Conservation (phyloP, 2,113 vertebrate species). For the Megaceryle maxima region DNA sequence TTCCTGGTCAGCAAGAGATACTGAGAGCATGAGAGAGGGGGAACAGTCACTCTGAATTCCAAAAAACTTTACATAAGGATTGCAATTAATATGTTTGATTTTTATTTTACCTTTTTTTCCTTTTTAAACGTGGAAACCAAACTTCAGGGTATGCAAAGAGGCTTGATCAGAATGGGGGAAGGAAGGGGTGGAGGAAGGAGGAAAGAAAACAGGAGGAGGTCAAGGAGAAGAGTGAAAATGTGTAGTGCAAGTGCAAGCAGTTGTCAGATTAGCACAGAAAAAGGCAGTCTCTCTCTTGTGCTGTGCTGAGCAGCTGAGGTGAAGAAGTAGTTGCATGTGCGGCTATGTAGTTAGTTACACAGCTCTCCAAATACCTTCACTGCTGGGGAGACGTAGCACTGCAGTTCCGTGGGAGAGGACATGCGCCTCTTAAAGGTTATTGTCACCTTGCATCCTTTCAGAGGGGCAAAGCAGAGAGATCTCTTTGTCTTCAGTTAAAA, state of each 20-base stretch:
- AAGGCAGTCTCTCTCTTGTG: neutral
- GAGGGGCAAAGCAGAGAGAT: neutral
- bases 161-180: neutral
- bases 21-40: neutral
- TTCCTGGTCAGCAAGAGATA: neutral
- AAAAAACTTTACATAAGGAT: neutral
- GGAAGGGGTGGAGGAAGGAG: neutral
- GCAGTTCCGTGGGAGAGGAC: neutral
- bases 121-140: neutral
- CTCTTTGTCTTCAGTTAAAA: neutral
- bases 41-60: neutral
- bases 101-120: neutral
- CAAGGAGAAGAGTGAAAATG: neutral
- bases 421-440: neutral
- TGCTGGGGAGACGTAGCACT: neutral
- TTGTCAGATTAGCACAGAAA: neutral
- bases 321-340: neutral
- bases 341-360: neutral
- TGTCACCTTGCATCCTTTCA: neutral
- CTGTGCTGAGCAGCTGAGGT: neutral
- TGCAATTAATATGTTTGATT: neutral
- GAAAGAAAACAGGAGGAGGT: neutral
- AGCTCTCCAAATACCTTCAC: too few species aligned
- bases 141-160: neutral
- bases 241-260: neutral